phyloP scores from a whole-genome alignment of 2,113 vertebrate genomes.

The Mastomys coucha region DNA sequence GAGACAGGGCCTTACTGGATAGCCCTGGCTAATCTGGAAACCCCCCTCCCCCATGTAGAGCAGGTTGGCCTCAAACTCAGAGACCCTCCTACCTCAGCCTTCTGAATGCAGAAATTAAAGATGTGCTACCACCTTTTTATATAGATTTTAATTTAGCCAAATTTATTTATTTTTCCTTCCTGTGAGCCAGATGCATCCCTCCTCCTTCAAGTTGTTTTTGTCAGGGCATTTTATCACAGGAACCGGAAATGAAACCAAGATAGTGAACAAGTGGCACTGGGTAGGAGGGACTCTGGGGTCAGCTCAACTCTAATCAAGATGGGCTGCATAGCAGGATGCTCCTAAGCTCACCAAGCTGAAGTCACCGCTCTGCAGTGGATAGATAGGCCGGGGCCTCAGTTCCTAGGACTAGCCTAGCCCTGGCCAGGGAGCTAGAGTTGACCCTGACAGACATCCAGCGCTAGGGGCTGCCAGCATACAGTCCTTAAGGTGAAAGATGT shows the following conservation, averaged over 20 bases:
- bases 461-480: neutral
- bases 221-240: neutral
- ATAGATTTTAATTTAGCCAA: neutral
- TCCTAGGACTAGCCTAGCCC: neutral
- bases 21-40: neutral
- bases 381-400: fast-evolving
- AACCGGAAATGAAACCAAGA: neutral
- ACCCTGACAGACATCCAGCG: neutral
- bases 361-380: fast-evolving
- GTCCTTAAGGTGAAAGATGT: neutral
- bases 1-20: neutral
- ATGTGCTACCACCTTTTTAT: neutral
- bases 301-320: neutral
- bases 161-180: neutral
- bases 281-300: neutral
- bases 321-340: fast-evolving
- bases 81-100: neutral
- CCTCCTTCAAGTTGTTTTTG: neutral
- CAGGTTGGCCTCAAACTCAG: neutral
- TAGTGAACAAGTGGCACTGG: neutral
- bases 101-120: neutral
- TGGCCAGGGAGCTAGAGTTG: neutral
- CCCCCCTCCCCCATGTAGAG: neutral
- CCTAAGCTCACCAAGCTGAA: neutral
- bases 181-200: neutral